Evolutionary conservation across 1,140 invertebrate species (phyloP).

Genomic region (Drosophila sp.): DNA sequence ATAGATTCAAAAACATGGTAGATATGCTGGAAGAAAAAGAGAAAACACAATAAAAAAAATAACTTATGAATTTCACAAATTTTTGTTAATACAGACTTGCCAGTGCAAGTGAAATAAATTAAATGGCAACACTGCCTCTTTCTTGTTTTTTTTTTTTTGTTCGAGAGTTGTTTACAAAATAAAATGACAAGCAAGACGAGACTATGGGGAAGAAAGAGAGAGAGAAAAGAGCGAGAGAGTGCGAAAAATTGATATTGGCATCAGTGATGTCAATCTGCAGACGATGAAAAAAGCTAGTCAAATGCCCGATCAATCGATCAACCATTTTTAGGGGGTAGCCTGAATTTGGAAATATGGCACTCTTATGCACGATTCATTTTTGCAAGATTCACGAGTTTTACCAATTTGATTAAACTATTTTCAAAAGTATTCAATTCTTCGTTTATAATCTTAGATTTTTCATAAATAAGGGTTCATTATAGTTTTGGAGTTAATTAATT

Average conservation of each 20-base stretch:
- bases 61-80: constrained; percentile 68
- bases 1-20: constrained; percentile 39
- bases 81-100: constrained; percentile 53
- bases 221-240: constrained; percentile 23
- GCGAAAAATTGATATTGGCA: constrained; percentile 24
- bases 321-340: no score
- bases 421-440: no score
- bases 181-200: constrained; percentile 35
- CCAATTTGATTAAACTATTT: no score
- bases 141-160: constrained; percentile 21
- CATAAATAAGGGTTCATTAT: no score
- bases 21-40: constrained; percentile 40
- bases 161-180: constrained; percentile 72
- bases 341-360: no score
- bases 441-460: no score
- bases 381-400: no score
- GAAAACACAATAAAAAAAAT: constrained; percentile 32
- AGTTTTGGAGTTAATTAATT: no score
- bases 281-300: not conserved
- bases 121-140: constrained; percentile 54
- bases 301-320: not conserved
- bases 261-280: not conserved
- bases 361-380: no score
- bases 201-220: constrained; percentile 9
- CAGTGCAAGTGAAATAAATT: constrained; percentile 46